A percentile compares a stretch with the other conserved stretches of the same genome.
Conservation (phyloP, 2,888 invertebrate genomes). For the Zygothrica quintamaculata region DNA sequence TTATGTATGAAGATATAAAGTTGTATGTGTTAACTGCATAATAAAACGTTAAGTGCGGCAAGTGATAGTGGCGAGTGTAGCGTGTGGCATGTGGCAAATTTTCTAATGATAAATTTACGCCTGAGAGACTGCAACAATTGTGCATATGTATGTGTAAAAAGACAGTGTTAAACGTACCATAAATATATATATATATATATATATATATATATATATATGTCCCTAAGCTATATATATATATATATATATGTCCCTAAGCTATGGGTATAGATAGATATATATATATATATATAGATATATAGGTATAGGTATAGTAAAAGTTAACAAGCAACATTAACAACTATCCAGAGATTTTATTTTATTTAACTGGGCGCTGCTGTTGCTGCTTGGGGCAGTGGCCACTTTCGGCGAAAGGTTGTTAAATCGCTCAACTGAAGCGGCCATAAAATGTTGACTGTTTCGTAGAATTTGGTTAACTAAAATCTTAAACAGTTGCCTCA, state of each 20-base stretch:
- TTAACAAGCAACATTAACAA: conserved; percentile 37
- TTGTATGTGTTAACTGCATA: conserved; percentile 28
- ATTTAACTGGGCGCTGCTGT: conserved; percentile 37
- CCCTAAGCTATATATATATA: too few species aligned
- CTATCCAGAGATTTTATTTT: conserved; percentile 25
- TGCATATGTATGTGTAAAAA: conserved; percentile 12
- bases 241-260: too few species aligned
- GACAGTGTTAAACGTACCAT: conserved; percentile 1
- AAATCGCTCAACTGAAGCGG: conserved; percentile 71
- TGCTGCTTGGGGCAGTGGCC: conserved; percentile 36
- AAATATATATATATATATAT: conserved; percentile 1
- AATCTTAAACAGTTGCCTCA: conserved; percentile 42
- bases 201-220: conserved; percentile 14
- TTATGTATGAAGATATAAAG: conserved; percentile 1
- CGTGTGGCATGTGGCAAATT: conserved; percentile 31
- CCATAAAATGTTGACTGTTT: conserved; percentile 70
- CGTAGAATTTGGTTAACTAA: conserved; percentile 56
- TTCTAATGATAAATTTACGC: conserved; percentile 44
- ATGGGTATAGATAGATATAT: conserved; percentile 1
- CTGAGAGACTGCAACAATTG: conserved; percentile 29
- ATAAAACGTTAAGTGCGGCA: conserved; percentile 20
- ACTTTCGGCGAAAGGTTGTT: conserved; percentile 70
- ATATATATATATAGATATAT: not conserved
- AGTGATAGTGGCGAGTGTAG: conserved; percentile 22
- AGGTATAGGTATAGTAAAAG: conserved; percentile 53